Conservation (phyloP, 2,113 vertebrate genomes). For the Notothenia rossii region DNA sequence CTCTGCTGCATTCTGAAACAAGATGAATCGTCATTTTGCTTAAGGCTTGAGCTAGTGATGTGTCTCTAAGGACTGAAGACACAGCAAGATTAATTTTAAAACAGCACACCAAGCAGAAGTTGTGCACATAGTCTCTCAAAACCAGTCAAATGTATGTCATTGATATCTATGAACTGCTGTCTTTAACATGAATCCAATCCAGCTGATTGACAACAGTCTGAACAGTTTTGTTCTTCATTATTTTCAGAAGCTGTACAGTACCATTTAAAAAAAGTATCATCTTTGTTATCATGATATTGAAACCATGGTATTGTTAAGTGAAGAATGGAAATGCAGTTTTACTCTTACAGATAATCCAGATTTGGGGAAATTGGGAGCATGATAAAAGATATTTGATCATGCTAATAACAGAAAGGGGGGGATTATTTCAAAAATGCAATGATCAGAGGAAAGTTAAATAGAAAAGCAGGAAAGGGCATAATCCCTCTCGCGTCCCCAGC, state of each 20-base stretch:
- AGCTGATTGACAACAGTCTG: background rate
- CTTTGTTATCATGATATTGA: background rate
- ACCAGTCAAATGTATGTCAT: background rate
- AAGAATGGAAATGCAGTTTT: background rate
- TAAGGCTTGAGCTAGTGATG: background rate
- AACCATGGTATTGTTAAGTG: background rate
- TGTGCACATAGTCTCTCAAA: background rate
- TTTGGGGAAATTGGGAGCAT: background rate
- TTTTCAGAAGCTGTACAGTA: background rate
- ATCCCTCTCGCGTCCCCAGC: constrained; percentile 35
- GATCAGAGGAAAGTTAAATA: constrained; percentile 20
- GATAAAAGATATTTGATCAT: constrained; percentile 5
- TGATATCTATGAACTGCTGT: background rate
- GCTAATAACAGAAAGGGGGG: background rate
- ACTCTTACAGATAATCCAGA: background rate
- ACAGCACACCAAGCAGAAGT: background rate
- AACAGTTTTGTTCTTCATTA: background rate
- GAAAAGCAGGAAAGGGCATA: constrained; percentile 23
- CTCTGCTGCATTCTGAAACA: background rate
- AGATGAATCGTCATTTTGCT: background rate
- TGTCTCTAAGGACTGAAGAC: background rate
- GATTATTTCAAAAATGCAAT: constrained; percentile 26
- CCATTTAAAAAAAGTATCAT: background rate
- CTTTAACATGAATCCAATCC: background rate
- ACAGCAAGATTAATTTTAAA: background rate